Conservation (phyloP, 1,140 invertebrate genomes). For the Drosophila neocordata region DNA sequence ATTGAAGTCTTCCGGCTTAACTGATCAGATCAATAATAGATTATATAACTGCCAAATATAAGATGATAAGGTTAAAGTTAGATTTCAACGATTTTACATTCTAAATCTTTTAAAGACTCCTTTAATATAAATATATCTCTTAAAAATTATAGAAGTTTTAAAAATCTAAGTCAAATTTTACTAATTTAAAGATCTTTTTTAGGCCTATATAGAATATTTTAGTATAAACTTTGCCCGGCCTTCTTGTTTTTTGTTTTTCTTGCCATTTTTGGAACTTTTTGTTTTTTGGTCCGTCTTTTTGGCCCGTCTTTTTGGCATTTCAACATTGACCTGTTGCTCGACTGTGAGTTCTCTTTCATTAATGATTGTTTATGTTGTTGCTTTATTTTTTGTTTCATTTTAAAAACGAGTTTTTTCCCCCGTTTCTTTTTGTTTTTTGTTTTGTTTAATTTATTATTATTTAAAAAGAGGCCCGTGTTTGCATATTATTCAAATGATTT, state of each 20-base stretch:
- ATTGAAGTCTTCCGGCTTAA: too few species aligned
- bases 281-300: background rate
- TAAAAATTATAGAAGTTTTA: too few species aligned
- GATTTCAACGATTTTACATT: too few species aligned
- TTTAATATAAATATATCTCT: too few species aligned
- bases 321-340: constrained; percentile 33
- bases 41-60: too few species aligned
- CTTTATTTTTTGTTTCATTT: constrained; percentile 3
- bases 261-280: background rate
- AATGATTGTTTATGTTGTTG: background rate
- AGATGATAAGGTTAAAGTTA: too few species aligned
- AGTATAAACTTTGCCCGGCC: background rate
- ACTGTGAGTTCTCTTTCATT: constrained; percentile 8
- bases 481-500: background rate
- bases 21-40: too few species aligned
- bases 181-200: too few species aligned
- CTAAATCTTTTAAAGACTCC: too few species aligned
- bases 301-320: constrained; percentile 13
- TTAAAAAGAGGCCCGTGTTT: background rate
- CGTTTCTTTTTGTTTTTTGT: background rate
- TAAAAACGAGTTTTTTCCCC: background rate
- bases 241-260: background rate
- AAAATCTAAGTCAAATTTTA: too few species aligned
- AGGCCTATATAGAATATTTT: background rate
- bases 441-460: constrained; percentile 5